Conservation (phyloP, 2,797 vertebrate genomes). For the Gallinago nigripennis region DNA sequence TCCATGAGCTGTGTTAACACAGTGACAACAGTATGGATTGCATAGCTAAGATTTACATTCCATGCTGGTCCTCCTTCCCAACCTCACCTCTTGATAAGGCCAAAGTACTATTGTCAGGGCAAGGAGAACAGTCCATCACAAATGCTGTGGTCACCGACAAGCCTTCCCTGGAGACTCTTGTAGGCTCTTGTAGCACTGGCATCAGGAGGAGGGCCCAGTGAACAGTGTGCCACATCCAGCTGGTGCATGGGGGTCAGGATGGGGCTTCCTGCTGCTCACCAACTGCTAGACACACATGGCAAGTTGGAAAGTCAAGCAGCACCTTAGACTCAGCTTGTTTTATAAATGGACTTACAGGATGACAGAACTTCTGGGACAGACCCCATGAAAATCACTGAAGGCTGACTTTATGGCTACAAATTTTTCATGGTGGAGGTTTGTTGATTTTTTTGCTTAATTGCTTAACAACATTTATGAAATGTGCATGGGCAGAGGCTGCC, state of each 20-base stretch:
- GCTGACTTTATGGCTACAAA: background rate
- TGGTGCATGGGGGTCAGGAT: background rate
- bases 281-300: background rate
- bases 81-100: background rate
- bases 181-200: rapidly evolving
- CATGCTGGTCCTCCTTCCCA: background rate
- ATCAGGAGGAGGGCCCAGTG: background rate
- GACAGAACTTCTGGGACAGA: background rate
- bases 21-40: background rate
- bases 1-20: background rate
- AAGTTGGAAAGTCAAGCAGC: background rate
- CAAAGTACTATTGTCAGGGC: background rate
- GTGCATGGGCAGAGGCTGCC: background rate
- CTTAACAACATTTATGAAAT: background rate
- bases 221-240: rapidly evolving
- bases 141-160: background rate
- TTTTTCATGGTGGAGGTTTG: background rate
- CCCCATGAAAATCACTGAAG: background rate
- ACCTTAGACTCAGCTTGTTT: background rate
- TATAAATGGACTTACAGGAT: background rate
- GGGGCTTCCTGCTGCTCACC: background rate
- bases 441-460: background rate
- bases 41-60: background rate
- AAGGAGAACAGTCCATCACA: background rate
- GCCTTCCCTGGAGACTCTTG: background rate